Base-by-base conservation (phyloP, 2,888 invertebrate species). In the Salpingus planirostris region DNA sequence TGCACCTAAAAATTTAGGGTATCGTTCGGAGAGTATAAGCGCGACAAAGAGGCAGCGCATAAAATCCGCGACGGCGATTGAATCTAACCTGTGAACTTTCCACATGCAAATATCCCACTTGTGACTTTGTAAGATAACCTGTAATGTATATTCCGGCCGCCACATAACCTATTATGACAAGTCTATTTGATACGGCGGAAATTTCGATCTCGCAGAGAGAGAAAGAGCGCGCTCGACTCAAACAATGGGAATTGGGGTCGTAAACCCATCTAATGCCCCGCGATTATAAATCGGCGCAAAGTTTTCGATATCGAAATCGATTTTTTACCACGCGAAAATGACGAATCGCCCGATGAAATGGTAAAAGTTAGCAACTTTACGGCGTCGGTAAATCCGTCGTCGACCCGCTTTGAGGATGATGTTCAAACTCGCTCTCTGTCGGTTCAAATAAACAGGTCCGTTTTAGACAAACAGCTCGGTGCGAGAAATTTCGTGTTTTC, bases 81-180 rank as follows among this genome's bases (percentile, higher is more conserved):
- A 44, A 57, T 56, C 55, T 57, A 54, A 58, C 55, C 57, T 50
- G 52, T 55, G 56, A 57, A 58, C 54, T 56, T 58, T 59, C 52
- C 50, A 52, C 59, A 60, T 60, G 60, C 59, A 60, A 61, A 61
- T 60, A 57, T 56, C 50, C 52, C 45, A 54, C 51, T 51, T 54
- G 55, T 52, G 52, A 52, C 49, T 52, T 46, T 41, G 49, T 44
- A 49, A 54, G 55, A 57, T 56, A 56, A 54, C 49, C 50, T 47
- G 53, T 52, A 52, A 57, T 49, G 49, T 54, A 56, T 53, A 50
- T 38, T 42, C 44, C 47, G 42, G 44, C 49, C 44, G 48, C 30
- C 51, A 48, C 54, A 56, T 56, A 57, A 56, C 46, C 54, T 53
- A 59, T 57, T 58, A 57, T 59, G 58, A 59, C 57, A 59, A 54